Conservation (phyloP, 2,888 invertebrate species). For the Agriopis marginaria region DNA sequence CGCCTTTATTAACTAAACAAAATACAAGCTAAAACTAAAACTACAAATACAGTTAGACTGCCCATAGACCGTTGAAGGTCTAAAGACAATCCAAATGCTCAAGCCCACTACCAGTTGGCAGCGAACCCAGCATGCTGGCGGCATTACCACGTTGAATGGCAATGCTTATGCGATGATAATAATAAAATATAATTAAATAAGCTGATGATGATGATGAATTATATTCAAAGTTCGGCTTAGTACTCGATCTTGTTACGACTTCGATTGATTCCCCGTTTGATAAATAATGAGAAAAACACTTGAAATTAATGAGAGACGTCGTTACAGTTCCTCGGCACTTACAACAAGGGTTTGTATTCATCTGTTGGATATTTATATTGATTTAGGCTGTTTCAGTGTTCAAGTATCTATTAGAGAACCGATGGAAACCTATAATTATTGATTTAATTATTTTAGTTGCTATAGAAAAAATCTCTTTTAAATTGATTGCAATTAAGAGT, state of each 20-base stretch:
- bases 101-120: no score
- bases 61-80: no score
- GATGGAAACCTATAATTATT: not conserved
- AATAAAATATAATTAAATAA: no score
- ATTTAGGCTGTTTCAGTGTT: slow-evolving; percentile 6
- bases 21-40: no score
- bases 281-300: slow-evolving; percentile 43
- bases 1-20: no score
- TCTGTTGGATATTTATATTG: slow-evolving; percentile 18
- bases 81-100: no score
- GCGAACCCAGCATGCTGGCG: no score
- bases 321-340: slow-evolving; percentile 45
- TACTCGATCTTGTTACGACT: slow-evolving; percentile 9
- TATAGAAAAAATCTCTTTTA: not conserved
- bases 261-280: slow-evolving; percentile 23
- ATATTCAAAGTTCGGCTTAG: not conserved
- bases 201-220: no score
- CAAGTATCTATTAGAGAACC: not conserved
- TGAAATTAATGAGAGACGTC: slow-evolving; percentile 61
- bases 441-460: not conserved
- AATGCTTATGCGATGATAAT: no score
- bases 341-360: slow-evolving; percentile 16
- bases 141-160: no score
- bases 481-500: not conserved
- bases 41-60: no score